Base-by-base conservation (phyloP, 2,888 invertebrate species). In the Heteropelma amictum region DNA sequence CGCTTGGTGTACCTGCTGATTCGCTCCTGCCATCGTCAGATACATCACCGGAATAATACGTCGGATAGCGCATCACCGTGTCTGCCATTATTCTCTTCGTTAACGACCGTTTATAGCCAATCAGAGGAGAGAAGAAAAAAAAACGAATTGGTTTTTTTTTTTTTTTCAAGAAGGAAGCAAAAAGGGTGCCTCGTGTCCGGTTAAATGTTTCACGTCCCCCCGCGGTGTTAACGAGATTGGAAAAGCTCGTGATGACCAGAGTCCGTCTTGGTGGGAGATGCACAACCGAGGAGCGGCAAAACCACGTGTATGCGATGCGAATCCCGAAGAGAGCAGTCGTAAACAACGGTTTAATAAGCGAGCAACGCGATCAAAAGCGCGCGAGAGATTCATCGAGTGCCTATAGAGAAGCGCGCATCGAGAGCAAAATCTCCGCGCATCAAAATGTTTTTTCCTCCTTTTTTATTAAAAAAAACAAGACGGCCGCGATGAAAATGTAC, bases 61-160 rank as follows among this genome's bases (percentile, higher is more conserved):
- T 30, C 40, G 33, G 56, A 68, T 68, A 38, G 63, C 30, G 45
- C n/a, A 61, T 40, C 54, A 10, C 30, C 21, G 30, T 40, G 17
- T n/a, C n/a, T 49, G 61, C 65, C 69, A 77, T 76, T 76, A 73
- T 76, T 64, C 54, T 60, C 61, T 60, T 68, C 76, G 72, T 78
- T 83, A 82, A 84, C 77, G 81, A 82, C 79, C 83, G 76, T 84
- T 84, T 84, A 83, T 79, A 75, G 78, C 80, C 83, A 84, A 84
- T 84, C 83, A 82, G 75, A 77, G 75, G 72, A 63, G 69, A 67
- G 77, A 64, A 76, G 74, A 74, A 70, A 78, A 63, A 73, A 72
- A 69, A 30, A 30, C 21, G 19, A 17, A 30, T 42, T 19, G 53
- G n/a, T n/a, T n/a, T n/a, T n/a, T n/a, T n/a, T n/a, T n/a, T n/a